Percentiles rank a stretch among this genome's conserved stretches.
Conservation (phyloP, 2,113 vertebrate species). For the Caranx melampygus region DNA sequence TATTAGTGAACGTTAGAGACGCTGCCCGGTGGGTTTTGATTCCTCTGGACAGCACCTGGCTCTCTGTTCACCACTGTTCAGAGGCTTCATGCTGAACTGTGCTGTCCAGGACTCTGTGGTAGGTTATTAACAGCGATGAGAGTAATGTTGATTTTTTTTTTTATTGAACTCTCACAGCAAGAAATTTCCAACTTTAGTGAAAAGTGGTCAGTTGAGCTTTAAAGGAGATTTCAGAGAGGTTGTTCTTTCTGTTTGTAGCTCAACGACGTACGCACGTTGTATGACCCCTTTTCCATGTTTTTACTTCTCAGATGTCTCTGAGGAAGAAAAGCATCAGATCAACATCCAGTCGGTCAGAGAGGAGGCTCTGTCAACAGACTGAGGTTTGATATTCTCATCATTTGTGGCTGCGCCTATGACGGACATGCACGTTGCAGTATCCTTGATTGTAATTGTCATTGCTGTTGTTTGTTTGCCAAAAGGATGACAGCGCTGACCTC, state of each 20-base stretch:
- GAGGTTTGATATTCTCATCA: constrained; percentile 59
- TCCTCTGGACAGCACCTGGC: no score
- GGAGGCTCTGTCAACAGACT: constrained; percentile 90
- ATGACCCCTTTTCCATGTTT: background rate
- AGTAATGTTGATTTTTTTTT: background rate
- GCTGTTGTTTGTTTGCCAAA: constrained; percentile 31
- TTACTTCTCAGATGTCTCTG: constrained; percentile 86
- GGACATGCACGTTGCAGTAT: background rate
- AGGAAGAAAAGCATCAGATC: constrained; percentile 91
- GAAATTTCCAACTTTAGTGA: background rate
- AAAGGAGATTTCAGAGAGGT: background rate
- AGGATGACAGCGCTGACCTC: constrained; percentile 96
- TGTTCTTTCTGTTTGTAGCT: background rate
- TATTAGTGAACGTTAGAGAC: no score
- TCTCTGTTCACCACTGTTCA: no score
- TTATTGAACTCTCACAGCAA: background rate
- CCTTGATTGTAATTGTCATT: background rate
- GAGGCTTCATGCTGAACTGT: background rate
- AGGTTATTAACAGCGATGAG: background rate
- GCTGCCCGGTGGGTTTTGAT: no score
- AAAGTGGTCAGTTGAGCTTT: background rate
- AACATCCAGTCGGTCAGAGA: constrained; percentile 87
- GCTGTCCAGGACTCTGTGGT: background rate
- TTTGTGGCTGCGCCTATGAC: background rate
- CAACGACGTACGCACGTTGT: background rate